Conservation (phyloP, 2,888 invertebrate genomes). For the Cataglyphis rosenhaueri region DNA sequence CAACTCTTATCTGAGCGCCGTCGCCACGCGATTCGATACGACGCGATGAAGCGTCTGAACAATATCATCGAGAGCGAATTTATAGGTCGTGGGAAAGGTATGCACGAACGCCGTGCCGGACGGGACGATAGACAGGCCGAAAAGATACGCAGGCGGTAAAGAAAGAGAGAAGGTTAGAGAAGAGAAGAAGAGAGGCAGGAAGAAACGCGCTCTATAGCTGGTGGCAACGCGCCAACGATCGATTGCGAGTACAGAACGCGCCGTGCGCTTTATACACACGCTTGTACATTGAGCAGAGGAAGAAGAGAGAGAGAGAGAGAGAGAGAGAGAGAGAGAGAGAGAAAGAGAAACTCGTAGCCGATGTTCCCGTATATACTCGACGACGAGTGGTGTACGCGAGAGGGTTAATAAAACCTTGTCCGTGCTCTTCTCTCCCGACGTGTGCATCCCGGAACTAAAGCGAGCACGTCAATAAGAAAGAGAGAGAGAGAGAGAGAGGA, state of each 20-base stretch:
- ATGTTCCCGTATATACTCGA: slow-evolving; percentile 38
- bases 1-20: slow-evolving; percentile 63
- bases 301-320: slow-evolving; percentile 5
- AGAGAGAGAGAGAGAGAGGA: slow-evolving; percentile 13
- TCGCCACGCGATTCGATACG: slow-evolving; percentile 20
- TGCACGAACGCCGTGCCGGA: slow-evolving; percentile 57
- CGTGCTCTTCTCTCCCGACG: slow-evolving; percentile 44
- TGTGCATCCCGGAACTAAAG: slow-evolving; percentile 69
- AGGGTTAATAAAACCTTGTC: slow-evolving; percentile 74
- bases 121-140: slow-evolving; percentile 33
- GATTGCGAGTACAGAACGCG: slow-evolving; percentile 65
- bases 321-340: slow-evolving; percentile 21
- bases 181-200: slow-evolving; percentile 52
- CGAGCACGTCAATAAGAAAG: slow-evolving; percentile 52
- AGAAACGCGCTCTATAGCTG: slow-evolving; percentile 55
- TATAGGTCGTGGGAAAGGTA: slow-evolving; percentile 77
- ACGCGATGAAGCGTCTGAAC: slow-evolving; percentile 56
- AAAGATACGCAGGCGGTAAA: slow-evolving; percentile 26
- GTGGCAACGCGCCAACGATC: slow-evolving; percentile 75
- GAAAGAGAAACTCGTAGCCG: slow-evolving; percentile 28
- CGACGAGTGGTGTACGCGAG: slow-evolving; percentile 54
- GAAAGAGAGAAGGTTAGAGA: slow-evolving; percentile 8
- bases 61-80: slow-evolving; percentile 76
- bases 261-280: slow-evolving; percentile 47
- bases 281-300: slow-evolving; percentile 30